Evolutionary conservation across 2,113 vertebrate species (phyloP).

Genomic region (Bufo bufo): DNA sequence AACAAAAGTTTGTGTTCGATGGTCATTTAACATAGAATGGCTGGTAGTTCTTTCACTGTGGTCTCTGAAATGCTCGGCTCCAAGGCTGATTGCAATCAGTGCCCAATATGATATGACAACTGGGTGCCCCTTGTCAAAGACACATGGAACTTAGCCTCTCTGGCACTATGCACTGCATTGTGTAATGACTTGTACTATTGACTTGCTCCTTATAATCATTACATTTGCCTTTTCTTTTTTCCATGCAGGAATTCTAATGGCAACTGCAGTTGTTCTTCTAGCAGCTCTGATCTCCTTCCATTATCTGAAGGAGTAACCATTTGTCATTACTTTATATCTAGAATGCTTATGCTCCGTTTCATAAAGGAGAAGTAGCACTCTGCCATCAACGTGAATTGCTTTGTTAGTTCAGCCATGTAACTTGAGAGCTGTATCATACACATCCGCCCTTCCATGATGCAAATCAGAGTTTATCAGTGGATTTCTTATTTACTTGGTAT

Average conservation of each 20-base stretch:
- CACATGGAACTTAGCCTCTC: too few species aligned
- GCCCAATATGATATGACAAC: too few species aligned
- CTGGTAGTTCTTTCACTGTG: too few species aligned
- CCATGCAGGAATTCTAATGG: slow-evolving; percentile 71
- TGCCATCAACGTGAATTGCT: not conserved
- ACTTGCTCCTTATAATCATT: not conserved
- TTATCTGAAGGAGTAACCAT: slow-evolving; percentile 75
- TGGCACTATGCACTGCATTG: too few species aligned
- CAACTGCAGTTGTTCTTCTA: slow-evolving; percentile 69
- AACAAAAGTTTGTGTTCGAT: too few species aligned
- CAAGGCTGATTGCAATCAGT: too few species aligned
- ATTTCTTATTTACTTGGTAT: not conserved
- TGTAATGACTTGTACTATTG: too few species aligned
- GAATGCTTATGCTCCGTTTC: not conserved
- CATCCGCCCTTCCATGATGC: not conserved
- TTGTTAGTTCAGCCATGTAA: not conserved
- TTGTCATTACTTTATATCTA: not conserved
- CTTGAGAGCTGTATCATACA: not conserved
- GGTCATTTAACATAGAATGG: too few species aligned
- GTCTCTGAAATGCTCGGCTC: too few species aligned
- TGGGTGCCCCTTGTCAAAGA: too few species aligned
- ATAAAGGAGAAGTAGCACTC: not conserved
- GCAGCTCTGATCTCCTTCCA: slow-evolving; percentile 72
- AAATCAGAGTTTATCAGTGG: not conserved
- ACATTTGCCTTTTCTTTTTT: slow-evolving; percentile 60